A percentile compares a stretch with the other conserved stretches of the same genome.
Conservation (phyloP, 2,888 invertebrate species). For the Masnerella sp. region DNA sequence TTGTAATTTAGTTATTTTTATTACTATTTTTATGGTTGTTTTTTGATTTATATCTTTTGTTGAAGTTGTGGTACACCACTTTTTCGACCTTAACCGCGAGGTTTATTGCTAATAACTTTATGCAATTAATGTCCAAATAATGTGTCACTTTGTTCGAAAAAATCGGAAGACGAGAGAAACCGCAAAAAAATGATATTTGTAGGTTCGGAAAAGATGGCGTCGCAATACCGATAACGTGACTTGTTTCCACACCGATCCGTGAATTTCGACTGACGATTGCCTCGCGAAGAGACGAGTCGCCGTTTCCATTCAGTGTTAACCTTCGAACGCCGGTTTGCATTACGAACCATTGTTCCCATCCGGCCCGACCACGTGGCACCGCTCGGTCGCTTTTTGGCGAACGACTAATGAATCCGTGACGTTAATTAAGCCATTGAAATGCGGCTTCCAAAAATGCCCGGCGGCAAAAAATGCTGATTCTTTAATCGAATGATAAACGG, state of each 20-base stretch:
- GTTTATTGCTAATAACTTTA: too few species aligned
- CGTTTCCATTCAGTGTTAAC: constrained; percentile 64
- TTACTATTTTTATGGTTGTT: too few species aligned
- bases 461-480: constrained; percentile 28
- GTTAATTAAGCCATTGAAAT: constrained; percentile 45
- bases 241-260: constrained; percentile 65
- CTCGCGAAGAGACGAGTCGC: constrained; percentile 52
- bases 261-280: constrained; percentile 70
- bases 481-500: constrained; percentile 36
- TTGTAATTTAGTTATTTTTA: too few species aligned
- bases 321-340: constrained; percentile 68
- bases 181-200: too few species aligned
- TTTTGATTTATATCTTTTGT: too few species aligned
- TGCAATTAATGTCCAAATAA: too few species aligned
- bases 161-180: too few species aligned
- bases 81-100: too few species aligned
- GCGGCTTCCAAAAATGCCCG: constrained; percentile 17
- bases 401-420: constrained; percentile 27
- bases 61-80: too few species aligned
- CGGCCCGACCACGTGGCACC: constrained; percentile 48
- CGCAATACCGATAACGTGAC: constrained; percentile 52
- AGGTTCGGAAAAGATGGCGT: too few species aligned
- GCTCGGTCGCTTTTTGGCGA: constrained; percentile 12
- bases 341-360: constrained; percentile 66
- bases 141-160: too few species aligned